Evolutionary conservation across 2,888 invertebrate species (phyloP).

Genomic region (Drosophila atroscutellata): DNA sequence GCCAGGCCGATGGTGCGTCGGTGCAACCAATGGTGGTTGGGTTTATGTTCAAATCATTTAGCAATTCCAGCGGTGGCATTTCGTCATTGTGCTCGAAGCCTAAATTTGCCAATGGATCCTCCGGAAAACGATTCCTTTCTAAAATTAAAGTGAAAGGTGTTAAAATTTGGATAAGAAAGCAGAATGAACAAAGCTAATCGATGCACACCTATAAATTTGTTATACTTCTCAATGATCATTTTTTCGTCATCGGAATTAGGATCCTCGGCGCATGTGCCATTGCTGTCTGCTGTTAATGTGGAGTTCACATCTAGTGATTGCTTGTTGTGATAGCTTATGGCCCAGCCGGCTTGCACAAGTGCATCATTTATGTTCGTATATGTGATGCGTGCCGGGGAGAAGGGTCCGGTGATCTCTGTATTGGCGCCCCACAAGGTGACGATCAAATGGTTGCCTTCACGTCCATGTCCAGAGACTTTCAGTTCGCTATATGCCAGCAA

Average conservation of each 20-base stretch:
- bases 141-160: not conserved
- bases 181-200: not conserved
- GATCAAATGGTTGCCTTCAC: not conserved
- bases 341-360: slow-evolving; percentile 81
- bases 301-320: not conserved
- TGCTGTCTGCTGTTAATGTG: not conserved
- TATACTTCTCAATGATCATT: not conserved
- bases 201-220: slow-evolving; percentile 7
- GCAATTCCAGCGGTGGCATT: slow-evolving; percentile 52
- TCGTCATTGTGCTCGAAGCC: slow-evolving; percentile 27
- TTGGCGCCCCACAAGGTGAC: slow-evolving; percentile 89
- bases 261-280: not conserved
- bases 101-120: not conserved
- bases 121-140: not conserved
- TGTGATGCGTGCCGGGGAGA: slow-evolving; percentile 88
- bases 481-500: slow-evolving; percentile 86
- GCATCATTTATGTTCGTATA: slow-evolving; percentile 89
- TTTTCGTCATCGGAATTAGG: not conserved
- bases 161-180: not conserved
- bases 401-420: slow-evolving; percentile 87
- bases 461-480: slow-evolving; percentile 61
- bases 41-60: slow-evolving; percentile 39
- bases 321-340: not conserved
- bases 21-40: slow-evolving; percentile 29
- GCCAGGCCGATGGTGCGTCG: slow-evolving; percentile 86